These are phyloP conservation scores for Heteronetta atricapilla DNA, from an alignment of 2,113 vertebrate species.

Conservation along the genomic window DNA sequence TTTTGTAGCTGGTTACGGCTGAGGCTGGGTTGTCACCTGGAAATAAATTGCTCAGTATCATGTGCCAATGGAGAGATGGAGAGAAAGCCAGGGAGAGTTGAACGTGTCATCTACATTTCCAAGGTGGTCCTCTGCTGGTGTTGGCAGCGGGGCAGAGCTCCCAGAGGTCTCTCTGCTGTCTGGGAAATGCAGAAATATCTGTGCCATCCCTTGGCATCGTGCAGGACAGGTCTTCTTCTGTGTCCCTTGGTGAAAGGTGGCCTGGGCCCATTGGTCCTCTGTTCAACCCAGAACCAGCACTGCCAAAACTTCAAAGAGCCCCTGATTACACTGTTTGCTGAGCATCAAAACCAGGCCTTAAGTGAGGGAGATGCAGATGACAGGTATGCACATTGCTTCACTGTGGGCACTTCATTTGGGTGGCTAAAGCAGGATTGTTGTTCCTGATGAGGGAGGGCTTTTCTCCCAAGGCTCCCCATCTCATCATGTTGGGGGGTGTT, in stretches of 20 bases:
- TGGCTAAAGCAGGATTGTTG: neutral
- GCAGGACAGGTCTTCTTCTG: neutral
- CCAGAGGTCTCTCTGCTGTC: neutral
- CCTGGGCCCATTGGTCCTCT: neutral
- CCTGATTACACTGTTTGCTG: neutral
- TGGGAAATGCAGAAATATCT: neutral
- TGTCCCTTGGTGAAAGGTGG: neutral
- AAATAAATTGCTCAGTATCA: neutral
- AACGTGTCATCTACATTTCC: neutral
- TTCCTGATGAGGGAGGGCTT: neutral
- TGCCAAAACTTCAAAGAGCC: neutral
- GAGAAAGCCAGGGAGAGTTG: neutral
- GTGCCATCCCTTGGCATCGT: neutral
- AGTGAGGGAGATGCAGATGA: neutral
- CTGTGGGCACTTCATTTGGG: neutral
- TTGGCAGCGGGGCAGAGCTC: neutral
- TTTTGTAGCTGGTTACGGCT: neutral
- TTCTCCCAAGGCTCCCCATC: neutral
- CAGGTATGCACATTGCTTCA: neutral
- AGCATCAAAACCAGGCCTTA: neutral
- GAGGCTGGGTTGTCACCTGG: neutral
- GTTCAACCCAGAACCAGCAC: neutral
- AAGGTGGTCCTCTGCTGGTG: neutral
- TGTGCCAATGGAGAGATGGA: neutral
- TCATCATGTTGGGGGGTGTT: neutral